phyloP scores from a whole-genome alignment of 1,140 invertebrate species.

The Heliconius melpomene region DNA sequence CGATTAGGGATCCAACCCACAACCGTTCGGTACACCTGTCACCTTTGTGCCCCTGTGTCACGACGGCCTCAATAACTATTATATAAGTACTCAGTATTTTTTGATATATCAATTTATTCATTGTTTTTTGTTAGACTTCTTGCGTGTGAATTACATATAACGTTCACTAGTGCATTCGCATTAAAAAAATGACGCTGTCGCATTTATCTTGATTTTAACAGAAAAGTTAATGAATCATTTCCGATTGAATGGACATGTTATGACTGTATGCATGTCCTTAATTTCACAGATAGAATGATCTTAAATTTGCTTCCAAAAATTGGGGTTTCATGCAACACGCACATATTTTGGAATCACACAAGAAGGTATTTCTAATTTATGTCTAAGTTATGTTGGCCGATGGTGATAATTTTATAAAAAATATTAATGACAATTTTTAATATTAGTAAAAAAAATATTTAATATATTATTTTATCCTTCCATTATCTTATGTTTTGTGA shows the following conservation, averaged over 20 bases:
- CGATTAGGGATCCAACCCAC: no score
- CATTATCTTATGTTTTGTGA: background rate
- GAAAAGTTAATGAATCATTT: slow-evolving; percentile 14
- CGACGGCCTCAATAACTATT: no score
- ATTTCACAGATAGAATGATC: slow-evolving; percentile 15
- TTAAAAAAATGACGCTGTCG: slow-evolving; percentile 13
- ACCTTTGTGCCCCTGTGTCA: no score
- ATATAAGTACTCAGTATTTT: no score
- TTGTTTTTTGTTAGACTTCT: no score
- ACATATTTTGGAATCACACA: background rate
- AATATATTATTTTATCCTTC: background rate
- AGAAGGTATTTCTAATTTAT: background rate
- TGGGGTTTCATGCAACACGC: slow-evolving; percentile 26
- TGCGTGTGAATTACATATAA: no score
- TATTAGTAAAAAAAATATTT: background rate
- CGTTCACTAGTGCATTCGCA: no score
- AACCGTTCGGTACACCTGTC: no score
- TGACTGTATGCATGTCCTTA: slow-evolving; percentile 15
- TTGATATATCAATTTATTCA: no score
- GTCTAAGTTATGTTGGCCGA: background rate
- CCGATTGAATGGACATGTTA: slow-evolving; percentile 19
- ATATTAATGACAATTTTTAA: background rate
- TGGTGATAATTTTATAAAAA: background rate
- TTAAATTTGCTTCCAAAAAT: slow-evolving; percentile 8
- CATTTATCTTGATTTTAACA: slow-evolving; percentile 23